Percentiles rank a stretch among this genome's conserved stretches.
These are phyloP conservation scores for Falco novaeseelandiae DNA, from an alignment of 2,797 vertebrate genomes.

Conservation along the genomic window DNA sequence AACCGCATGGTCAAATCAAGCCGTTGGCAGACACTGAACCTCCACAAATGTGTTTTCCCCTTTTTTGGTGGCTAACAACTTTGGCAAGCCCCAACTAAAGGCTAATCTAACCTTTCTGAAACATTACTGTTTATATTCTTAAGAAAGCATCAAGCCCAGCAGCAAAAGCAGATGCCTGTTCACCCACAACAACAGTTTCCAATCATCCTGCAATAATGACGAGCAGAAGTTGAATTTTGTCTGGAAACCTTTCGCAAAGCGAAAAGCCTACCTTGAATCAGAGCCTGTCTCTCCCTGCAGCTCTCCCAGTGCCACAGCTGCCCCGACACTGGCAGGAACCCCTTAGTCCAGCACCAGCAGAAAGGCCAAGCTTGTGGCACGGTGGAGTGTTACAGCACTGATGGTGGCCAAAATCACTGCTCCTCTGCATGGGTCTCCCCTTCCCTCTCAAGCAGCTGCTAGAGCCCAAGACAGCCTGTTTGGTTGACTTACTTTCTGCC, in stretches of 20 bases:
- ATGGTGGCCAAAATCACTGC: not conserved
- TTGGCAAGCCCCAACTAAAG: not conserved
- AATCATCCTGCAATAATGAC: not conserved
- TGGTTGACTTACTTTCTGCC: not conserved
- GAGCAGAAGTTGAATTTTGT: not conserved
- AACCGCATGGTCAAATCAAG: not conserved
- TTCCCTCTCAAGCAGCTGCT: not conserved
- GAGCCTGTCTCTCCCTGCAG: not conserved
- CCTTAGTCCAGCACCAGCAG: not conserved
- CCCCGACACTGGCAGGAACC: not conserved
- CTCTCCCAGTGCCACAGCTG: rapidly evolving
- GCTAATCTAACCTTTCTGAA: not conserved
- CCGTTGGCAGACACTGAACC: not conserved
- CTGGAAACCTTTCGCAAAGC: not conserved
- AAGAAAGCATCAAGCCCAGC: not conserved
- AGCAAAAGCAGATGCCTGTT: not conserved
- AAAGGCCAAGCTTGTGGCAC: rapidly evolving
- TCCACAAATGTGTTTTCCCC: not conserved
- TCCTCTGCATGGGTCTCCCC: not conserved
- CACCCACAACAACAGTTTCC: not conserved
- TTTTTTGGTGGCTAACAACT: not conserved
- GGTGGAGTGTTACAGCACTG: not conserved
- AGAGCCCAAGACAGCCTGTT: not conserved
- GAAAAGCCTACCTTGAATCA: not conserved
- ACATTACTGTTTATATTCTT: not conserved